These are phyloP conservation scores for Spheniscus mendiculus DNA, from an alignment of 2,113 vertebrate species.

Conservation along the genomic window DNA sequence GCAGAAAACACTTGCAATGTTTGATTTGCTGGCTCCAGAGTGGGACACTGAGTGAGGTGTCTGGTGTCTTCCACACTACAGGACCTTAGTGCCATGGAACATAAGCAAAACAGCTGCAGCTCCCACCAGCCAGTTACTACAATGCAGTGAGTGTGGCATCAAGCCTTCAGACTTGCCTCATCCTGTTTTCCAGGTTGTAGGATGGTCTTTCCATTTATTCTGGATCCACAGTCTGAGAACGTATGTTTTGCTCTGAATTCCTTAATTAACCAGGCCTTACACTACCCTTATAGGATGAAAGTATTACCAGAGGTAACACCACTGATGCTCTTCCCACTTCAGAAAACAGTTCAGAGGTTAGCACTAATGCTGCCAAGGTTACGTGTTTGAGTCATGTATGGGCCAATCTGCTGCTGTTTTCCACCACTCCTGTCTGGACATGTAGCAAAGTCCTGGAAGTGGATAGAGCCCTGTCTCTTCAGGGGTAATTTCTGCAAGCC, in stretches of 20 bases:
- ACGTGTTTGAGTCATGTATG: neutral
- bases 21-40: neutral
- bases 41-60: neutral
- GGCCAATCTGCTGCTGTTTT: neutral
- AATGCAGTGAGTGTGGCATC: neutral
- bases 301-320: neutral
- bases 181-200: neutral
- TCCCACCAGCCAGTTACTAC: rapidly evolving
- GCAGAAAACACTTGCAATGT: neutral
- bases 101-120: neutral
- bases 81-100: neutral
- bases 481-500: neutral
- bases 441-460: neutral
- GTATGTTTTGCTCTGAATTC: neutral
- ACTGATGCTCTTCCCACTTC: neutral
- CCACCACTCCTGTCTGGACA: neutral
- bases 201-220: neutral
- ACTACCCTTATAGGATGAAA: neutral
- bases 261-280: neutral
- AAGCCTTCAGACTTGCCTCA: neutral
- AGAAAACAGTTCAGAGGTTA: neutral
- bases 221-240: neutral
- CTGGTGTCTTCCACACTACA: neutral
- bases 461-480: neutral
- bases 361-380: neutral